Evolutionary conservation across 2,888 invertebrate genomes (phyloP), one percentile per base, ranked within the genome.

Genomic region (Xanthostigma xanthostigma): DNA sequence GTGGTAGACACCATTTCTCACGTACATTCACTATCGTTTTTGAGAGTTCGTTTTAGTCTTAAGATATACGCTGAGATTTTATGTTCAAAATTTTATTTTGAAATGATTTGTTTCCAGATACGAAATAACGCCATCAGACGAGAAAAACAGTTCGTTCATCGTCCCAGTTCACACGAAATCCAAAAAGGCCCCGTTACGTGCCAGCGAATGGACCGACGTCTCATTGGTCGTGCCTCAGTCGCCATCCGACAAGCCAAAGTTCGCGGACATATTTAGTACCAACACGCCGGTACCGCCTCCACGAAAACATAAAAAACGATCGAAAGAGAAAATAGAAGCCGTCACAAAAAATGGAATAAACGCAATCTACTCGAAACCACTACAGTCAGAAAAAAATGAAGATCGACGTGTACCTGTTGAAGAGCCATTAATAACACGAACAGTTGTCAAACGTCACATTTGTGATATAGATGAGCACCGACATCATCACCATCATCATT

Each of bases 251-350:
- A 39, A 39, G 40, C 11, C 11, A 9, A 12, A 14, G 9, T 11
- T 39, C 40, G 14, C n/a, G 11, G 40, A 39, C 40, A 39, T 39
- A 12, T 12, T 11, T 12, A 39, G 14, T 11, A 39, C 12, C 34
- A 58, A 60, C 4, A 60, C 63, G 11, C 64, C 65, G 14, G 63
- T 64, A 3, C 66, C 68, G 1, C 70, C 69, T 0, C 68, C 64
- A 8, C 56, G 65, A 44, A 65, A 64, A 51, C 60, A 64, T 49
- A 64, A 62, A 51, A 60, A 58, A 48, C 62, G 62, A 46, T 55
- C 63, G 34, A 53, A 63, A 41, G 64, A 65, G 50, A 63, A 61
- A 55, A 59, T 66, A 36, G 64, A 65, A 54, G 58, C 63, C 12
- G 62, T 64, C 9, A 63, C 64, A 3, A 64, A 62, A 50, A 62